phyloP scores from a whole-genome alignment of 1,140 invertebrate genomes.

The Mylabris phalerata region DNA sequence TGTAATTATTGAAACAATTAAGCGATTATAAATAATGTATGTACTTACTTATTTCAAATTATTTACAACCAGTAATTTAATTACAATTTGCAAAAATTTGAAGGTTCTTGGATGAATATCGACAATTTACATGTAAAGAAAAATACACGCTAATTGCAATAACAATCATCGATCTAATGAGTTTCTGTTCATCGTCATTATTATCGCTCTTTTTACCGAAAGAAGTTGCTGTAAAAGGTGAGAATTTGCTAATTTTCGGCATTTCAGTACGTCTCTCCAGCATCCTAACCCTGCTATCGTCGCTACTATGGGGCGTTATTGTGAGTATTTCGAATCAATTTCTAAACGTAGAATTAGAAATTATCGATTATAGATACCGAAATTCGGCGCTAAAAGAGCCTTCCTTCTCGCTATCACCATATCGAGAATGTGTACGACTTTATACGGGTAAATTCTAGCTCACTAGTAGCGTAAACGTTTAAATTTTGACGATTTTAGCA shows the following conservation, averaged over 20 bases:
- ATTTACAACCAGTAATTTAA: too few relatives aligned
- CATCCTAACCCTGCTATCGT: neutral
- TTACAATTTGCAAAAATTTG: too few relatives aligned
- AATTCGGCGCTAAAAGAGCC: neutral
- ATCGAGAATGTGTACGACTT: neutral
- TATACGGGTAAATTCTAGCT: neutral
- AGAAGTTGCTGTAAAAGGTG: neutral
- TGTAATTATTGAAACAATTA: too few relatives aligned
- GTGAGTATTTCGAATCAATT: neutral
- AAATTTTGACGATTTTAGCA: neutral
- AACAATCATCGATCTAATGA: constrained; percentile 1
- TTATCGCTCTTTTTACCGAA: constrained; percentile 4
- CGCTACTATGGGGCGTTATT: constrained; percentile 2
- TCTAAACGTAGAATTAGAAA: neutral
- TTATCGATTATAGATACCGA: neutral
- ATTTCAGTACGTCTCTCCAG: neutral
- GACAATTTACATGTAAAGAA: neutral
- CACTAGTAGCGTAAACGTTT: too few relatives aligned
- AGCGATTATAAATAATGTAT: too few relatives aligned
- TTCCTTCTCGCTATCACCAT: neutral
- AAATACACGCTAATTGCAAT: neutral
- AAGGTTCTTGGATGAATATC: too few relatives aligned
- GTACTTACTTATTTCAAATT: too few relatives aligned
- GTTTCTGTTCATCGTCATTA: constrained; percentile 3
- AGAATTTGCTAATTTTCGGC: neutral